Conservation (phyloP, 2,113 vertebrate genomes). For the Pygoscelis antarcticus region DNA sequence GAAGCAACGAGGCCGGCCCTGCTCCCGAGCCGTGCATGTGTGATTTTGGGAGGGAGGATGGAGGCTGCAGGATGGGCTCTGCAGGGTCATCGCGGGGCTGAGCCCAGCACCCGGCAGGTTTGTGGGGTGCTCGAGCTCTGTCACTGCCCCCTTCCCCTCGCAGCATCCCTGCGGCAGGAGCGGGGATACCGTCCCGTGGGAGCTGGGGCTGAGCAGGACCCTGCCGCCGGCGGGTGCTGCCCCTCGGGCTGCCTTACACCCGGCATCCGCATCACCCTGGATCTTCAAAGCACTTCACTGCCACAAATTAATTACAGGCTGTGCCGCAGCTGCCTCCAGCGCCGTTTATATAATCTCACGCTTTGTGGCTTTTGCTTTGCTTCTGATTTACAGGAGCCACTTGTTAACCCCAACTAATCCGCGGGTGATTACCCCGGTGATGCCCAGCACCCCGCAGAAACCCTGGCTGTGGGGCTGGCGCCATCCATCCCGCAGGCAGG, state of each 20-base stretch:
- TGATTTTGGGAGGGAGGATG: neutral
- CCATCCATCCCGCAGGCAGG: neutral
- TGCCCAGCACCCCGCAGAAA: neutral
- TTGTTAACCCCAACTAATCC: neutral
- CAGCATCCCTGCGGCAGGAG: neutral
- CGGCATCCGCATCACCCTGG: rapidly evolving
- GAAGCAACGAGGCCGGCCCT: rapidly evolving
- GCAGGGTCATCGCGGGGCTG: neutral
- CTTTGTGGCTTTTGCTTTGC: neutral
- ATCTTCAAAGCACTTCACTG: neutral
- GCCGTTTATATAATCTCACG: neutral
- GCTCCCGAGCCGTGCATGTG: rapidly evolving
- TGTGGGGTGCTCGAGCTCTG: rapidly evolving
- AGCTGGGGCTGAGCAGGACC: neutral
- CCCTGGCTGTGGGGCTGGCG: neutral
- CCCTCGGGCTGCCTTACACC: neutral
- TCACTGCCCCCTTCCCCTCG: neutral
- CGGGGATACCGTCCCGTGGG: neutral
- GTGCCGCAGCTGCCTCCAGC: conserved; percentile 4
- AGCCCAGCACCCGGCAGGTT: neutral
- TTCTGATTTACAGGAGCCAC: neutral
- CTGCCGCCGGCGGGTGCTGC: rapidly evolving
- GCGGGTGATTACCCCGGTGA: rapidly evolving
- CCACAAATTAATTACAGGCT: neutral
- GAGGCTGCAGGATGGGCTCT: neutral